phyloP scores from a whole-genome alignment of 2,797 vertebrate genomes.

The Selene dorsalis region DNA sequence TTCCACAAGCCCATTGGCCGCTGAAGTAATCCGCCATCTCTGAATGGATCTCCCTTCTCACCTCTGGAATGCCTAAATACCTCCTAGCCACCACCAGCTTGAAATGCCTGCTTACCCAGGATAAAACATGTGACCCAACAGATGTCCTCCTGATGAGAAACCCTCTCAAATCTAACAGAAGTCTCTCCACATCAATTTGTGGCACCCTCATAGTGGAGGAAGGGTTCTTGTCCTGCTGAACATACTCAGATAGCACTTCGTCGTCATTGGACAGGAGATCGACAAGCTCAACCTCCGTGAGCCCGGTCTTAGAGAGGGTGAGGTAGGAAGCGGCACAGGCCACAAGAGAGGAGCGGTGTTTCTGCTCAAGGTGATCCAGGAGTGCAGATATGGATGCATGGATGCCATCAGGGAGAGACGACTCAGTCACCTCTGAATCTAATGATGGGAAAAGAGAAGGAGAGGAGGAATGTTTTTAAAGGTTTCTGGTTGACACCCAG shows the following conservation, averaged over 20 bases:
- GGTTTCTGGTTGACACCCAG: no score
- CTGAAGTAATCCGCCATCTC: slow-evolving; percentile 82
- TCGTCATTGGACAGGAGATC: slow-evolving; percentile 82
- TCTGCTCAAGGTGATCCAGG: slow-evolving; percentile 80
- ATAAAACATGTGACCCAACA: slow-evolving; percentile 72
- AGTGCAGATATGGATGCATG: slow-evolving; percentile 79
- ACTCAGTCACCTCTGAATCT: slow-evolving; percentile 80
- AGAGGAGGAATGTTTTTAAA: neutral
- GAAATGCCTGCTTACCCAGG: slow-evolving; percentile 85
- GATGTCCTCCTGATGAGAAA: slow-evolving; percentile 76
- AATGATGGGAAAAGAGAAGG: slow-evolving; percentile 12
- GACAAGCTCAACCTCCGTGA: slow-evolving; percentile 82
- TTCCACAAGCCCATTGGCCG: slow-evolving; percentile 69
- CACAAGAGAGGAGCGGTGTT: slow-evolving; percentile 79
- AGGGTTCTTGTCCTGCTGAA: slow-evolving; percentile 11
- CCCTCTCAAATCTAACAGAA: slow-evolving; percentile 81
- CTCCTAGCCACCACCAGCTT: slow-evolving; percentile 75
- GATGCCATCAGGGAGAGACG: slow-evolving; percentile 75
- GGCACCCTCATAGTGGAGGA: slow-evolving; percentile 64
- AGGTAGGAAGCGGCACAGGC: slow-evolving; percentile 77
- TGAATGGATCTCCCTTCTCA: slow-evolving; percentile 69
- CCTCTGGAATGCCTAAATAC: slow-evolving; percentile 71
- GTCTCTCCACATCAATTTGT: slow-evolving; percentile 78
- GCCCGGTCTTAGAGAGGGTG: slow-evolving; percentile 80
- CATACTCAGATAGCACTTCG: slow-evolving; percentile 56